A percentile compares a stretch with the other conserved stretches of the same genome.
Evolutionary conservation across 1,140 invertebrate genomes (phyloP).

Genomic region (Delia radicum): DNA sequence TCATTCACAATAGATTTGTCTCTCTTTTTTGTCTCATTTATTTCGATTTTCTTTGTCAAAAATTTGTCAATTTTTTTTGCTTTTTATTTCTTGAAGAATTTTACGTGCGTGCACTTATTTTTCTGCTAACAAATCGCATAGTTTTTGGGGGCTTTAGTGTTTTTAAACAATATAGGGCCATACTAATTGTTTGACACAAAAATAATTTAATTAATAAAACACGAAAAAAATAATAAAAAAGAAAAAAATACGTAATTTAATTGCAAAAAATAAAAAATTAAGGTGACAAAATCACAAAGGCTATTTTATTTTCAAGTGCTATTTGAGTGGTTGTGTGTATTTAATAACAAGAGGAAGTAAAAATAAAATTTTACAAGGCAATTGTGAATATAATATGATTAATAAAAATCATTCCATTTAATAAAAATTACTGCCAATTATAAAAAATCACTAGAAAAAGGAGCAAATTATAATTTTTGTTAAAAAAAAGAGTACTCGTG

Average conservation of each 20-base stretch:
- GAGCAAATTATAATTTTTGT: background rate
- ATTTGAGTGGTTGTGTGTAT: background rate
- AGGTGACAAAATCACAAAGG: background rate
- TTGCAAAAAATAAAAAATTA: background rate
- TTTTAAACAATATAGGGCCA: background rate
- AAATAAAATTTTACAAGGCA: background rate
- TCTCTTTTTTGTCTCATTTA: background rate
- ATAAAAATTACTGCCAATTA: background rate
- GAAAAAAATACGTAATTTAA: conserved; percentile 2
- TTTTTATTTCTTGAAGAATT: background rate
- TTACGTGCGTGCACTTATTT: background rate
- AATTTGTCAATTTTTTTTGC: background rate
- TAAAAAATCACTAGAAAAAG: background rate
- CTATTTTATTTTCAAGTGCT: background rate
- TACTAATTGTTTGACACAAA: background rate
- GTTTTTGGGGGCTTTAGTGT: background rate
- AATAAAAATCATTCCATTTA: background rate
- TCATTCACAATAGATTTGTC: background rate
- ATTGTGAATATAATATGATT: background rate
- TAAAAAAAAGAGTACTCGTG: background rate
- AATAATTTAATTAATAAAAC: background rate
- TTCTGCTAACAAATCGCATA: background rate
- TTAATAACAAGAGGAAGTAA: background rate
- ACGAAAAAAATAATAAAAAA: background rate
- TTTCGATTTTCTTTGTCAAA: background rate